Evolutionary conservation across 1,140 invertebrate genomes (phyloP).

Genomic region (Diorhabda elongata): DNA sequence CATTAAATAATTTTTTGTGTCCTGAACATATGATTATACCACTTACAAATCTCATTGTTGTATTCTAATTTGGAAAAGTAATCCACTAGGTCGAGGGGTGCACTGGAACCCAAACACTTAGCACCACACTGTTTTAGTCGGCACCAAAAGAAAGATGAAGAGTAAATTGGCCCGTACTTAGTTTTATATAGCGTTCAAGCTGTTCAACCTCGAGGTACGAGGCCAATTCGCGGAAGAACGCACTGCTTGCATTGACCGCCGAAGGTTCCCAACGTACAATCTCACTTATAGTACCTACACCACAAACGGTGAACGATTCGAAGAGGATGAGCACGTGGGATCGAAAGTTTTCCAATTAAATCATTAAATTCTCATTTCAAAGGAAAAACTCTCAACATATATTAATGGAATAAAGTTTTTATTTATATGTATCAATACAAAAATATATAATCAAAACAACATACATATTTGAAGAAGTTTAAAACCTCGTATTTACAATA

Average conservation of each 20-base stretch:
- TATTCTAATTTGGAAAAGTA: neutral
- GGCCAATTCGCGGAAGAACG: slow-evolving; percentile 39
- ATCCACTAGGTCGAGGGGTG: slow-evolving; percentile 1
- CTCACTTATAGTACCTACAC: slow-evolving; percentile 7
- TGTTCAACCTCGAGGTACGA: slow-evolving; percentile 39
- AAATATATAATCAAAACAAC: too few relatives aligned
- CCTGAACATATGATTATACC: neutral
- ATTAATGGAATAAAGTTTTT: too few relatives aligned
- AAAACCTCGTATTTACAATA: too few relatives aligned
- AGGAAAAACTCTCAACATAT: too few relatives aligned
- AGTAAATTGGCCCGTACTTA: slow-evolving; percentile 27
- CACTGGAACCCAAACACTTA: slow-evolving; percentile 16
- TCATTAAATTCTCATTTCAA: too few relatives aligned
- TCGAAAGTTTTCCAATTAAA: too few relatives aligned
- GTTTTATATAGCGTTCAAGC: slow-evolving; percentile 40
- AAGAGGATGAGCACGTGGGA: slow-evolving; percentile 4
- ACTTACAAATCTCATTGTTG: slow-evolving; percentile 34
- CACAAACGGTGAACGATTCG: neutral
- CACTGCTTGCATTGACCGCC: slow-evolving; percentile 38
- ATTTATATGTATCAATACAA: too few relatives aligned
- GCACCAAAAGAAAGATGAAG: slow-evolving; percentile 23
- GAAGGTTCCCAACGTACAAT: slow-evolving; percentile 36
- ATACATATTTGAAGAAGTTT: too few relatives aligned
- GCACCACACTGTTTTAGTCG: slow-evolving; percentile 17
- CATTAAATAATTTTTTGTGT: too few relatives aligned